Percentiles rank a stretch among this genome's conserved stretches.
phyloP scores from a whole-genome alignment of 2,888 invertebrate species.

The Anaspis maculata region DNA sequence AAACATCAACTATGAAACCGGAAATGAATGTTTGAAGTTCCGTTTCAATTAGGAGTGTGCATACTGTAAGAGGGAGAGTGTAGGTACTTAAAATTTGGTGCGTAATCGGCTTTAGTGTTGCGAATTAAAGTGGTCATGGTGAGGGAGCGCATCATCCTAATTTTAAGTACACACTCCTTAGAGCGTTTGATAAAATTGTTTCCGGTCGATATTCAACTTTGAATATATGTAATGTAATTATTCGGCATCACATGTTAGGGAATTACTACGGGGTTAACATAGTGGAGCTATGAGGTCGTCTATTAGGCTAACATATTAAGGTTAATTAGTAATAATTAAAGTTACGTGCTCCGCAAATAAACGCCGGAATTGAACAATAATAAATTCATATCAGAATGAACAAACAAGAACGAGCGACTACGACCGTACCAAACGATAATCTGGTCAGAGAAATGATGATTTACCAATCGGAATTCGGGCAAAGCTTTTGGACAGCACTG shows the following conservation, averaged over 20 bases:
- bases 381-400: conserved; percentile 19
- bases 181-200: conserved; percentile 15
- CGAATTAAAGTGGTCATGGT: conserved; percentile 5
- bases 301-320: conserved; percentile 19
- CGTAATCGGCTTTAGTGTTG: conserved; percentile 7
- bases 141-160: conserved; percentile 1
- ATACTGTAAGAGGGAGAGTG: too few relatives aligned
- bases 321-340: conserved; percentile 21
- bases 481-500: conserved; percentile 10
- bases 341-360: conserved; percentile 20
- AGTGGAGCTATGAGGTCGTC: conserved; percentile 15
- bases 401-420: conserved; percentile 11
- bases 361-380: conserved; percentile 19
- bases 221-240: conserved; percentile 13
- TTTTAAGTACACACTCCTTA: too few relatives aligned
- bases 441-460: conserved; percentile 13
- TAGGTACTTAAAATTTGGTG: too few relatives aligned
- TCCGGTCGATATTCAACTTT: conserved; percentile 10
- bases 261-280: conserved; percentile 16
- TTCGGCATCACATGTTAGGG: conserved; percentile 15
- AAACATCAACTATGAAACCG: too few relatives aligned
- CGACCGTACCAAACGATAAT: conserved; percentile 10
- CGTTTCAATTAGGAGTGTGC: too few relatives aligned
- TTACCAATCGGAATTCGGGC: conserved; percentile 13
- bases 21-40: too few relatives aligned